Percentiles rank a stretch among this genome's conserved stretches.
Conservation (phyloP, 2,797 vertebrate species). For the Enteromius viviparus region DNA sequence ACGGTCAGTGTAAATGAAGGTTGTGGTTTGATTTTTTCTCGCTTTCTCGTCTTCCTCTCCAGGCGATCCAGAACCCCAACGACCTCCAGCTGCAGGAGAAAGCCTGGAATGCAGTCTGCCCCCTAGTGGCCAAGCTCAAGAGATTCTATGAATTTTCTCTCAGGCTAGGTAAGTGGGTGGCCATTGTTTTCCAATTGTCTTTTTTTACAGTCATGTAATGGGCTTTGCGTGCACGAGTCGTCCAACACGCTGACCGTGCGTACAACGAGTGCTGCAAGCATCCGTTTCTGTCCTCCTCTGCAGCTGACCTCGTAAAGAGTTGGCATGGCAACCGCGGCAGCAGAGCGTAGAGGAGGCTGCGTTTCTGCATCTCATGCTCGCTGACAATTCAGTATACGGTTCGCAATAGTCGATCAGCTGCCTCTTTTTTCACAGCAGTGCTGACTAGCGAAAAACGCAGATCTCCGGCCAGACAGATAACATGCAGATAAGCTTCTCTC, state of each 20-base stretch:
- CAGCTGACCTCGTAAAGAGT: slow-evolving; percentile 38
- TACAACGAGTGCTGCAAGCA: slow-evolving; percentile 22
- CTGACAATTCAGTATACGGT: slow-evolving; percentile 34
- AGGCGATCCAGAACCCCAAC: slow-evolving; percentile 90
- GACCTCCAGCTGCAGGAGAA: slow-evolving; percentile 89
- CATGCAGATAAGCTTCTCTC: slow-evolving; percentile 15
- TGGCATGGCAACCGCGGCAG: slow-evolving; percentile 52
- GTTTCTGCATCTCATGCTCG: slow-evolving; percentile 15
- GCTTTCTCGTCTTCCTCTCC: slow-evolving; percentile 41
- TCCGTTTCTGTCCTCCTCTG: slow-evolving; percentile 38
- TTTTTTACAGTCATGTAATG: slow-evolving; percentile 24
- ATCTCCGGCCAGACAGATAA: slow-evolving; percentile 43
- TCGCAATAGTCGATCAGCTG: slow-evolving; percentile 29
- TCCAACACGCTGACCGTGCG: slow-evolving; percentile 12
- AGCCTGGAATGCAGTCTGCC: slow-evolving; percentile 91
- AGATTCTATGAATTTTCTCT: slow-evolving; percentile 92
- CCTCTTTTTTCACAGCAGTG: slow-evolving; percentile 23
- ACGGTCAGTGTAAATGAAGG: neutral
- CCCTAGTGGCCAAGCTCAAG: slow-evolving; percentile 90
- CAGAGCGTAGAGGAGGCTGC: slow-evolving; percentile 32
- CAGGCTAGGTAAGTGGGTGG: slow-evolving; percentile 80
- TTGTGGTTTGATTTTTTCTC: slow-evolving; percentile 8
- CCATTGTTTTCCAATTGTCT: neutral
- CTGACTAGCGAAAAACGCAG: slow-evolving; percentile 44
- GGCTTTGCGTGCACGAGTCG: neutral